Evolutionary conservation across 2,113 vertebrate species (phyloP), one percentile per base, ranked within the genome.

Genomic region (Tauraco erythrolophus): DNA sequence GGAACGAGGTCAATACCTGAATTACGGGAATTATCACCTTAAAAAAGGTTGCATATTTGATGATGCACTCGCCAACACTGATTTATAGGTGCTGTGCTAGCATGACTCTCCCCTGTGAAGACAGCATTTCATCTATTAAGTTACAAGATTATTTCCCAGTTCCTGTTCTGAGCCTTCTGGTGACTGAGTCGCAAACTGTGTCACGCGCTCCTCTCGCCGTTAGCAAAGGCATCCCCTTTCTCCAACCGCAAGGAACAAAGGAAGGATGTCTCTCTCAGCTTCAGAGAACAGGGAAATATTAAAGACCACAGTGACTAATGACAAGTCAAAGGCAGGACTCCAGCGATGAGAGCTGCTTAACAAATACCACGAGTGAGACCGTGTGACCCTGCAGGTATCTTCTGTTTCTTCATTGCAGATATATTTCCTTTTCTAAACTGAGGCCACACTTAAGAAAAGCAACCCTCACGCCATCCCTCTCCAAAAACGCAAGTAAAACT

Each of bases 1-100:
- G 84, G 72, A 89, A 91, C 84, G 89, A 95, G 95, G 91, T 92
- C 94, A 95, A 68, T 79, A 87, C 35, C 50, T 74, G 91, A 97
- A 96, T 93, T 94, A 93, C 28, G 48, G 70, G 89, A 96, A 93
- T 94, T 94, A 91, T 75, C 61, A 84, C 43, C 84, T 78, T 78
- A 60, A 86, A 91, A 92, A 94, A 92, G 51, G 65, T 93, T 86
- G 83, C 72, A 84, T 93, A 89, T 66, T 43, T 94, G 72, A 91
- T 78, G 60, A 84, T 37, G 56, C 48, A 56, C 56, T 78, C 48
- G 57, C 69, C 91, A 89, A 66, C 30, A 56, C 64, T 89, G 68
- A 91, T 84, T 89, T 92, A 91, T 81, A 89, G 79, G 72, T 93
- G 69, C 57, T 78, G 30, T 62, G 71, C 23, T 60, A 81, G 54